A percentile compares a stretch with the other conserved stretches of the same genome.
Evolutionary conservation across 2,797 vertebrate species (phyloP).

Genomic region (Argentina silus): DNA sequence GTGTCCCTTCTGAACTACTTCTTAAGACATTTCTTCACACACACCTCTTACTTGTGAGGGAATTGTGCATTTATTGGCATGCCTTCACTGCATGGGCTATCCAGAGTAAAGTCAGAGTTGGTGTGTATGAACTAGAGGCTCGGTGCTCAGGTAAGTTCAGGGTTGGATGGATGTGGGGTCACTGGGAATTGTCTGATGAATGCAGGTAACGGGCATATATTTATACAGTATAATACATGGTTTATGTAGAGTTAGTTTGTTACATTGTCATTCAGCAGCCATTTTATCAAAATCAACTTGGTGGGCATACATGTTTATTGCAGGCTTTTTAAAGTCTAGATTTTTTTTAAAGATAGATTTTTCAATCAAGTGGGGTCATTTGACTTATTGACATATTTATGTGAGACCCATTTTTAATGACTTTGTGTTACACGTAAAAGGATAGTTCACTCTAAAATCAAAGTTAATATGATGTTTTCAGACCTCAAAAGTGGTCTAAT

Average conservation of each 20-base stretch:
- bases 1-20: neutral
- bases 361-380: too few relatives aligned
- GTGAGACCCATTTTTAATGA: neutral
- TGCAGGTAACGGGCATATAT: neutral
- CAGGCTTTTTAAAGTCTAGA: neutral
- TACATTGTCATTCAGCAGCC: neutral
- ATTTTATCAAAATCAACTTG: neutral
- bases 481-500: too few relatives aligned
- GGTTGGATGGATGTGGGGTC: neutral
- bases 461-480: too few relatives aligned
- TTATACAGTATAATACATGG: neutral
- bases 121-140: neutral
- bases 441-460: too few relatives aligned
- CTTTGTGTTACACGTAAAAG: too few relatives aligned
- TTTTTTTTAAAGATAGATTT: neutral
- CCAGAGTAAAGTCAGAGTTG: neutral
- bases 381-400: neutral
- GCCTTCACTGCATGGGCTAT: conserved; percentile 4
- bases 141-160: conserved; percentile 7
- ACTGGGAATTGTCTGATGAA: neutral
- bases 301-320: neutral
- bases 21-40: neutral
- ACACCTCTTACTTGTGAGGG: neutral
- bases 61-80: neutral
- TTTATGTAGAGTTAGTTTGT: neutral